phyloP scores from a whole-genome alignment of 2,113 vertebrate genomes.

The Symphodus melops region DNA sequence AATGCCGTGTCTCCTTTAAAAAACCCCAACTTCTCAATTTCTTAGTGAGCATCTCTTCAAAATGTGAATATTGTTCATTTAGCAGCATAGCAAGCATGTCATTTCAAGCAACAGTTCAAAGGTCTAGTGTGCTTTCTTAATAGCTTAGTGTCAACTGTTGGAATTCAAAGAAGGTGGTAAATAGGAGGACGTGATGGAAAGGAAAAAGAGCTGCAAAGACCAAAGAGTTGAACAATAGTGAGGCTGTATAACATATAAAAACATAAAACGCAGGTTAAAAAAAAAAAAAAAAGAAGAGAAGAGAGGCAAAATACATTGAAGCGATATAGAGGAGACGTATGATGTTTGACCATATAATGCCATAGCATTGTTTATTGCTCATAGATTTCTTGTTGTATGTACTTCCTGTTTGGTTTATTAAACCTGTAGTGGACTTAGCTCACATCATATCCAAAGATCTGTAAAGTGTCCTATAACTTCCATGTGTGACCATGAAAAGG shows the following conservation, averaged over 20 bases:
- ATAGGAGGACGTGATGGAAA: not conserved
- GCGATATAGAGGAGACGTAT: too few species aligned
- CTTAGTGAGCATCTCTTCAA: constrained; percentile 8
- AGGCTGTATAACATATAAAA: not conserved
- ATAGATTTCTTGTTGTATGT: too few species aligned
- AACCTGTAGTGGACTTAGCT: not conserved
- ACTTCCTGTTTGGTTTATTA: too few species aligned
- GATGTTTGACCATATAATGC: too few species aligned
- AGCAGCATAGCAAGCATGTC: constrained; percentile 2
- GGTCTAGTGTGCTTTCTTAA: not conserved
- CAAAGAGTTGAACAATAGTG: constrained; percentile 6
- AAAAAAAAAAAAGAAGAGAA: too few species aligned
- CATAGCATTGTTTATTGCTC: too few species aligned
- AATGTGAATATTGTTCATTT: constrained; percentile 26
- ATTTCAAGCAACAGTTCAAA: constrained; percentile 20
- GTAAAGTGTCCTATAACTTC: not conserved
- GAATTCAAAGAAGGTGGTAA: not conserved
- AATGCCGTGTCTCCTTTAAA: constrained; percentile 12
- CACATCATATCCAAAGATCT: not conserved
- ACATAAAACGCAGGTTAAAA: not conserved
- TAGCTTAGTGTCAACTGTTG: not conserved
- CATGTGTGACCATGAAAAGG: constrained; percentile 6
- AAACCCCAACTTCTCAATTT: constrained; percentile 10
- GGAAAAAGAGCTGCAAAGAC: not conserved
- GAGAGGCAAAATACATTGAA: too few species aligned